Evolutionary conservation across 1,140 invertebrate species (phyloP).

Genomic region (Meloidogyne floridensis): DNA sequence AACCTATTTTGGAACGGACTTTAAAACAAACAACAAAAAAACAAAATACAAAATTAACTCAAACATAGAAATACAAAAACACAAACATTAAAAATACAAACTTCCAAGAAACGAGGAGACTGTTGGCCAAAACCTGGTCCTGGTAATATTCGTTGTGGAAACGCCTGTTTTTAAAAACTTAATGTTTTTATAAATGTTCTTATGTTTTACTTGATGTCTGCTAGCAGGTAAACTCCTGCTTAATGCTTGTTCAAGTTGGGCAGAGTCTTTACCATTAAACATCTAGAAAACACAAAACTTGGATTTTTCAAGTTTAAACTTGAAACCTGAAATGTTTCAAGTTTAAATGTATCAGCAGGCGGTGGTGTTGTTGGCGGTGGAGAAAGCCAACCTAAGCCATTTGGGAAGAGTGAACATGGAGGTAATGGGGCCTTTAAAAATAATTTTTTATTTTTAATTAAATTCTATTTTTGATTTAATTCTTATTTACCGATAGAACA

Average conservation of each 20-base stretch:
- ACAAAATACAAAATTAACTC: too few species aligned
- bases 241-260: slow-evolving; percentile 36
- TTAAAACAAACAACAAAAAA: too few species aligned
- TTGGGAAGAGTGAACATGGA: slow-evolving; percentile 39
- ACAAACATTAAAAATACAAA: background rate
- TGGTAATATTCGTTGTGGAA: background rate
- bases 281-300: slow-evolving; percentile 22
- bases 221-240: background rate
- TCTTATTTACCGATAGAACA: slow-evolving; percentile 43
- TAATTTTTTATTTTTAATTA: slow-evolving; percentile 22
- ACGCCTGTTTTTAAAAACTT: background rate
- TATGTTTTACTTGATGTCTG: background rate
- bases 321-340: slow-evolving; percentile 54
- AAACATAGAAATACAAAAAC: too few species aligned
- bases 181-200: background rate
- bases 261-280: slow-evolving; percentile 49
- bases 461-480: background rate
- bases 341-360: slow-evolving; percentile 59
- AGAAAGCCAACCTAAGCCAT: slow-evolving; percentile 41
- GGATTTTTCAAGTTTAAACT: background rate
- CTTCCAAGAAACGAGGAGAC: background rate
- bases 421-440: slow-evolving; percentile 35
- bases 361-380: slow-evolving; percentile 52
- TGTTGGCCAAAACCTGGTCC: background rate
- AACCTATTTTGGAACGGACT: too few species aligned